Base-by-base conservation (phyloP, 1,140 invertebrate genomes). In the Brachionus asplanchnoidis region DNA sequence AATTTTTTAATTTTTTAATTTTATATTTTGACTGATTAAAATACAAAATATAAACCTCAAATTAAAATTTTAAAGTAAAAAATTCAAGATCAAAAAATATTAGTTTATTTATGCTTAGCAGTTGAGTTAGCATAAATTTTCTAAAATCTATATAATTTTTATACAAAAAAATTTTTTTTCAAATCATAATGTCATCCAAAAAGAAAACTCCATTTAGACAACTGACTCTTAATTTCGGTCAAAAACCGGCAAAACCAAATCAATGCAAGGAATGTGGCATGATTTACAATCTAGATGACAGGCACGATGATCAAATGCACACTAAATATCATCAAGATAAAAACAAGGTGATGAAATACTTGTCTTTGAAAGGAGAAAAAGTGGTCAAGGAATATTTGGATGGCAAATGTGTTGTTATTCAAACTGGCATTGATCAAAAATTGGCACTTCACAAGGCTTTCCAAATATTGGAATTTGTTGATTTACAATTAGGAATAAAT, bases 251-350 rank as follows among this genome's bases (percentile, higher is more conserved):
- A 0, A 53, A 77, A 46, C 17, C 73, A 77, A 77, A 77, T 26
- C 73, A 77, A 36, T 77, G 73, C 3, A 77, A 77, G 12, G 73
- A 77, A 50, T 77, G 73, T n/a, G 73, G 73, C 8, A 77, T 77
- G 73, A 46, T 77, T 14, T 77, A 77, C 44, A 53, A 77, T 17
- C 42, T 77, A 50, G 44, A 77, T 50, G 73, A 77, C 9, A 77
- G 23, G 5, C 73, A 77, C 14, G 73, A 77, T 17, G 73, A 77
- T 14, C 73, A 77, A 50, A 50, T 77, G 32, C 73, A 77, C 20
- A 20, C 26, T 28, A 77, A 77, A 50, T 77, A 77, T 46, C 73
- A 77, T 14, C 23, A 50, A 26, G 73, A 77, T 26, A 77, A 77
- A 50, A 20, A 77, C 8, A 77, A 53, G 12, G 20, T 50, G 3